Evolutionary conservation across 2,888 invertebrate species (phyloP).

Genomic region (Trichopria drosophilae): DNA sequence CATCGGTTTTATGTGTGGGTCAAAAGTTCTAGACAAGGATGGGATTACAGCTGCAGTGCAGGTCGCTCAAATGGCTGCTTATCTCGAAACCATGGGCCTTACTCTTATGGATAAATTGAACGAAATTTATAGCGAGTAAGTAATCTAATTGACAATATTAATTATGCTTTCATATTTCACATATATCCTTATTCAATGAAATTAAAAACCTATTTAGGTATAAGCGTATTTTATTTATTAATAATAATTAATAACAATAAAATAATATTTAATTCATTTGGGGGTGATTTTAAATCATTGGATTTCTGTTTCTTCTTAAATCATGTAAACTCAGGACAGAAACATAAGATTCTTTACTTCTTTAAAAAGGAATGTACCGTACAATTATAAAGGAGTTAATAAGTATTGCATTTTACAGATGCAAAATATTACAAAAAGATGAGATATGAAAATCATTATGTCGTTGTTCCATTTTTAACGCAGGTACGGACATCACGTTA

Average conservation of each 20-base stretch:
- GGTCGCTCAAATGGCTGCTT: slow-evolving; percentile 74
- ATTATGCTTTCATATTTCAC: no score
- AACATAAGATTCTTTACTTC: no score
- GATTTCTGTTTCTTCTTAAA: no score
- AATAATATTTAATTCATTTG: slow-evolving; percentile 1
- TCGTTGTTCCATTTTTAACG: slow-evolving; percentile 13
- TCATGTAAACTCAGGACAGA: no score
- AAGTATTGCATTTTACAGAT: no score
- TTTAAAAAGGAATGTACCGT: no score
- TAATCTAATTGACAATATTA: slow-evolving; percentile 23
- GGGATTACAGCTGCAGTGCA: slow-evolving; percentile 88
- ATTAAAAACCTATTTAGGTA: slow-evolving; percentile 3
- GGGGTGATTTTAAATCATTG: no score
- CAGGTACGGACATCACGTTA: slow-evolving; percentile 87
- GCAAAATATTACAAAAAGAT: no score
- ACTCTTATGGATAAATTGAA: slow-evolving; percentile 69
- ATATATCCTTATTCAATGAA: background rate
- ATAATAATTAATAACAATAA: slow-evolving; percentile 2
- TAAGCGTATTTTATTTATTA: background rate
- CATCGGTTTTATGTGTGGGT: slow-evolving; percentile 96
- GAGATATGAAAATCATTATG: no score
- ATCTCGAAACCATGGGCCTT: slow-evolving; percentile 66
- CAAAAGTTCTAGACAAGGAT: slow-evolving; percentile 90
- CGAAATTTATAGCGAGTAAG: slow-evolving; percentile 73
- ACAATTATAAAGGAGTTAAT: no score